These are phyloP conservation scores for Megathymus violae DNA, from an alignment of 1,140 invertebrate species.

Conservation along the genomic window DNA sequence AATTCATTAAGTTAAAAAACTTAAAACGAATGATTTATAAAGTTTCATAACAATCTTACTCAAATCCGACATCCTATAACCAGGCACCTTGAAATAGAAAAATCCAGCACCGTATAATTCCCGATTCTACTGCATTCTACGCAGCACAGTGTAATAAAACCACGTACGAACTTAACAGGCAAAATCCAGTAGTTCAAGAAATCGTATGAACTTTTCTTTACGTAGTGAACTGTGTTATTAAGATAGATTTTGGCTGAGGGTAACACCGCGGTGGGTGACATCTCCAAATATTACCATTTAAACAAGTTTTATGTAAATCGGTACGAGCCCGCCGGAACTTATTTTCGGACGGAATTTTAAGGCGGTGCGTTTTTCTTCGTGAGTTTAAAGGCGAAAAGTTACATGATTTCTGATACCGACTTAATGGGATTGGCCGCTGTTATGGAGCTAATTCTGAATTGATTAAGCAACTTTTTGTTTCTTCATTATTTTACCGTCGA, in stretches of 20 bases:
- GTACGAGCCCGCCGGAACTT: slow-evolving; percentile 63
- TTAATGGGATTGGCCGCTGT: slow-evolving; percentile 73
- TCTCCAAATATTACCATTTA: slow-evolving; percentile 83
- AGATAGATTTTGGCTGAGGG: slow-evolving; percentile 63
- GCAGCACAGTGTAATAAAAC: slow-evolving; percentile 45
- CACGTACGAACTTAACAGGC: background rate
- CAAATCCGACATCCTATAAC: slow-evolving; percentile 47
- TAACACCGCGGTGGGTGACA: slow-evolving; percentile 68
- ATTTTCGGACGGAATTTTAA: slow-evolving; percentile 74
- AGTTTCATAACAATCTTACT: slow-evolving; percentile 38
- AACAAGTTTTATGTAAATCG: slow-evolving; percentile 83
- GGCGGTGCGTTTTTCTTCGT: slow-evolving; percentile 67
- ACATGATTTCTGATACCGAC: slow-evolving; percentile 67
- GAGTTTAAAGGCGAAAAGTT: slow-evolving; percentile 74
- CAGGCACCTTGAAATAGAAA: slow-evolving; percentile 58
- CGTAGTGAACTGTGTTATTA: slow-evolving; percentile 48
- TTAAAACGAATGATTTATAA: slow-evolving; percentile 37
- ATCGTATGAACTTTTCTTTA: slow-evolving; percentile 19
- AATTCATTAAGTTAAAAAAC: too few species aligned
- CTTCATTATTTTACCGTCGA: slow-evolving; percentile 45
- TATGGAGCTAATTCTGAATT: slow-evolving; percentile 65
- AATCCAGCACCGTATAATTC: slow-evolving; percentile 50
- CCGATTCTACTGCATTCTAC: slow-evolving; percentile 36
- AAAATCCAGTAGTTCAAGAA: slow-evolving; percentile 41
- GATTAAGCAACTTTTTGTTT: slow-evolving; percentile 63